Percentiles rank a stretch among this genome's conserved stretches.
phyloP scores from a whole-genome alignment of 1,140 invertebrate species.

The Lerema accius region DNA sequence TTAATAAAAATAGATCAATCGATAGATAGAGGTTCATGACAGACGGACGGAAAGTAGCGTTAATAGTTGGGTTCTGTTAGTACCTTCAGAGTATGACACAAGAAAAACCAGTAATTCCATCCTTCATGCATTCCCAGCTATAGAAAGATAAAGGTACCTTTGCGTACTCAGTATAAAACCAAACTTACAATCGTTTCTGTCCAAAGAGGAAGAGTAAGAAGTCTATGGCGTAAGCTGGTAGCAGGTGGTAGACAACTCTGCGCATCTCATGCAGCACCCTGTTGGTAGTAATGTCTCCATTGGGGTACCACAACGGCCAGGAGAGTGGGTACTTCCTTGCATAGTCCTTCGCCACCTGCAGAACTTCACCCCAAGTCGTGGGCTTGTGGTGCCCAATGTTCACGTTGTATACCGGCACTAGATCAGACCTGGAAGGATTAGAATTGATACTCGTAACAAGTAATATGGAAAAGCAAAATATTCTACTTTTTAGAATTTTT shows the following conservation, averaged over 20 bases:
- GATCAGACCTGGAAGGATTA: slow-evolving; percentile 82
- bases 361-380: slow-evolving; percentile 91
- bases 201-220: slow-evolving; percentile 82
- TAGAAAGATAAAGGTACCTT: no score
- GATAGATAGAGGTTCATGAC: no score
- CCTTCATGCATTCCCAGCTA: no score
- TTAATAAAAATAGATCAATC: slow-evolving; percentile 24
- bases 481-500: no score
- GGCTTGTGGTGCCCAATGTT: slow-evolving; percentile 86
- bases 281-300: slow-evolving; percentile 84
- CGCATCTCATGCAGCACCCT: slow-evolving; percentile 81
- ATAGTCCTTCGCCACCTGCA: slow-evolving; percentile 84
- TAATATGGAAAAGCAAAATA: no score
- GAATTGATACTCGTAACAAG: no score
- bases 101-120: no score
- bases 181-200: slow-evolving; percentile 85
- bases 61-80: no score
- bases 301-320: slow-evolving; percentile 86
- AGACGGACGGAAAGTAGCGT: no score
- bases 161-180: no score
- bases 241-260: slow-evolving; percentile 84
- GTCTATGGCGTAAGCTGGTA: slow-evolving; percentile 86
- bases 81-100: no score
- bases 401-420: slow-evolving; percentile 89
- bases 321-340: slow-evolving; percentile 79